Evolutionary conservation across 2,113 vertebrate genomes (phyloP), one percentile per base, ranked within the genome.

Genomic region (Phaethornis superciliosus): DNA sequence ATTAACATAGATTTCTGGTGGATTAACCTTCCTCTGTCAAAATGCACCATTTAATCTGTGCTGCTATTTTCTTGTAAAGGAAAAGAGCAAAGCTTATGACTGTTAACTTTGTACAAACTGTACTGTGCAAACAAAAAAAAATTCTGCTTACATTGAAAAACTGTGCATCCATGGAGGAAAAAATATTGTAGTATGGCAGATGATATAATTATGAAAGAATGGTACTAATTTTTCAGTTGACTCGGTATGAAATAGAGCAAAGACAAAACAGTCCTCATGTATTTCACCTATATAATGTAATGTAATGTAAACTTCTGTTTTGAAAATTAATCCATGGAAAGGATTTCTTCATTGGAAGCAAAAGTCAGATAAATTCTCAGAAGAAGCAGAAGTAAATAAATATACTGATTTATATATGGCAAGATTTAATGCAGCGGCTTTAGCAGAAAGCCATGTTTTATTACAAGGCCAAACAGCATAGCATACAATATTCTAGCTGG

Each of bases 1-100:
- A 88, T 82, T 77, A 89, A 80, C 93, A 30, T 59, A 81, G 32
- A 91, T 92, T 97, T 97, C 81, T 13, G 9, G 35, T 76, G 78
- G 63, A 89, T 96, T 96, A 96, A 92, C 14, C 35, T 94, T 87
- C 18, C 12, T 10, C 47, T 92, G 95, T 93, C 37, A 92, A 96
- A 90, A 88, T 1, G 3, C 83, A 58, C 17, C 21, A 44, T 58
- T 92, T 96, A 93, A 93, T 89, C 92, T 94, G 67, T 89, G 30
- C 62, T 91, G 52, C 10, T 88, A 54, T 89, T 95, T 96, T 91
- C 60, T 72, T 69, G 26, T 91, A 94, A 90, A 92, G 54, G 46
- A 92, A 92, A 96, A 93, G n/a, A 90, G 27, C 3, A 27, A 52
- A 68, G 71, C 44, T 85, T 86, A 70, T 56, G 40, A 82, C 33